These are phyloP conservation scores for Peromyscus melanophrys DNA, from an alignment of 2,797 vertebrate genomes.

Conservation along the genomic window DNA sequence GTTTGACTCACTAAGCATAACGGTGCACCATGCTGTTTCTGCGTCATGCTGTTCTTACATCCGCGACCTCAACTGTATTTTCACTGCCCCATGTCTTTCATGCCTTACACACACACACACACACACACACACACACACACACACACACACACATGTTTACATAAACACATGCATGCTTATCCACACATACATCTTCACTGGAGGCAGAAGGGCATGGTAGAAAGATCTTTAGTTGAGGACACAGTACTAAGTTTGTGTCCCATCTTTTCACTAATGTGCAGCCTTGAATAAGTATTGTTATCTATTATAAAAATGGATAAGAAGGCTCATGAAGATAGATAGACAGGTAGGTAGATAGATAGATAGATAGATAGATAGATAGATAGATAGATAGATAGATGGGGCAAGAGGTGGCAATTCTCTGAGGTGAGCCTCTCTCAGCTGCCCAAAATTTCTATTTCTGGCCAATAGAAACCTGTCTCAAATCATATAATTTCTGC, in stretches of 20 bases:
- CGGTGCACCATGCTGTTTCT: rapidly evolving
- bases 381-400: rapidly evolving
- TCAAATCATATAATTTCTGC: background rate
- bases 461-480: background rate
- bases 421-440: background rate
- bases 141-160: background rate
- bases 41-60: background rate
- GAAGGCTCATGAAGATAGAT: background rate
- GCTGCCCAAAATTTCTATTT: background rate
- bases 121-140: background rate
- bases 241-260: background rate
- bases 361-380: background rate
- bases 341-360: rapidly evolving
- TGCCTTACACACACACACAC: background rate
- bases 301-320: background rate
- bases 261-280: background rate
- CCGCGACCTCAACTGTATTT: background rate
- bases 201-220: background rate
- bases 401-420: background rate
- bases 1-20: background rate
- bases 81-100: background rate
- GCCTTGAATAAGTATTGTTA: background rate
- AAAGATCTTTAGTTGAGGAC: background rate
- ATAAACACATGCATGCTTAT: background rate
- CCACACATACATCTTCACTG: background rate